Base-by-base conservation (phyloP, 92 coral and sea anemone species). In the Palythoa caribaeorum region DNA sequence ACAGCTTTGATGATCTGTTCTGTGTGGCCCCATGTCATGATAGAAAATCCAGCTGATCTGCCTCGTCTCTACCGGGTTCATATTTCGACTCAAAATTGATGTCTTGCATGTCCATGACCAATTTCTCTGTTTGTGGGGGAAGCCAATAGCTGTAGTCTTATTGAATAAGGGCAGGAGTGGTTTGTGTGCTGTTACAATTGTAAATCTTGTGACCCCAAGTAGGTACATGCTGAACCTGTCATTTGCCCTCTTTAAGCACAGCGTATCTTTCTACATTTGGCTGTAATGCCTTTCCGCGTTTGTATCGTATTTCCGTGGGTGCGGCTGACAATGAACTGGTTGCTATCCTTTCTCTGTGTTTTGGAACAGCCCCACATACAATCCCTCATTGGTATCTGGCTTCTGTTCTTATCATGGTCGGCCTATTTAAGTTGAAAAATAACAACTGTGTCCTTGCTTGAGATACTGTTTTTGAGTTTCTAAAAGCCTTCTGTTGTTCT, bases 91-190 rank as follows among this genome's bases (percentile, higher is more conserved):
- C 89, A 70, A 19, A 91, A 68, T 93, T 87, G 9, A 93, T 90
- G 38, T 90, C 80, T 63, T 88, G 93, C 95, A 93, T 90, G 72
- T 71, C 87, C 96, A 90, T 85, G 9, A 93, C 96, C 91, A 92
- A 88, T 66, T 86, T 93, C 66, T 91, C 91, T 3, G 91, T 89
- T 21, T 91, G 78, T 77, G 96, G 92, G 12, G 96, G 92, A 35
- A 94, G 60, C 52, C 51, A 78, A 1, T 28, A 28, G 28, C 28
- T 28, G 28, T 28, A 28, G 28, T 28, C 28, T 28, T 28, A 28
- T 28, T 28, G 28, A 0, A 28, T 28, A 28, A 28, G 28, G 28
- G 28, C 28, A 28, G 28, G 28, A 28, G 94, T 74, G 90, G 94
- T 21, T 94, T 94, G 92, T 94, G 96, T 79, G 94, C 91, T 66